Conservation (phyloP, 2,888 invertebrate genomes). For the Magallana nippona region DNA sequence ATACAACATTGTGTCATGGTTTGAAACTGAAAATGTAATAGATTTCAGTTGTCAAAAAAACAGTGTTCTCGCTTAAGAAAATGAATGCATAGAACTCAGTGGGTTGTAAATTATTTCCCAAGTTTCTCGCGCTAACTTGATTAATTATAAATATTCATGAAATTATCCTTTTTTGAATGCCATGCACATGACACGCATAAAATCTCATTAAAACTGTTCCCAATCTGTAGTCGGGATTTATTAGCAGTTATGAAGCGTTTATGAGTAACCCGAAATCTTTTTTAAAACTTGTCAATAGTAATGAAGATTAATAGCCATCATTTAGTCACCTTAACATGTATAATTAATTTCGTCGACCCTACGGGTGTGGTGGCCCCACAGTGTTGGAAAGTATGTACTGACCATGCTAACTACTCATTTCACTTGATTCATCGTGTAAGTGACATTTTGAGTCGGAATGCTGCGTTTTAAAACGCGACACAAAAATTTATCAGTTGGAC, state of each 20-base stretch:
- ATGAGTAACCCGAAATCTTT: slow-evolving; percentile 33
- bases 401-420: neutral
- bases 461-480: neutral
- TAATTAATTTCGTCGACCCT: neutral
- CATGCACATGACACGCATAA: slow-evolving; percentile 31
- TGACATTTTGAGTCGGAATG: slow-evolving; percentile 1
- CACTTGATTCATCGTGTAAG: neutral
- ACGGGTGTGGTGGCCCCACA: slow-evolving; percentile 14
- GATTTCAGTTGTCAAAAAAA: slow-evolving; percentile 17
- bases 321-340: slow-evolving; percentile 17
- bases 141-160: slow-evolving; percentile 33
- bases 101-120: neutral
- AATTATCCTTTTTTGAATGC: slow-evolving; percentile 27
- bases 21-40: neutral
- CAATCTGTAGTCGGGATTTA: neutral
- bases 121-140: neutral
- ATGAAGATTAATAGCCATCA: slow-evolving; percentile 21
- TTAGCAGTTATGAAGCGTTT: slow-evolving; percentile 1
- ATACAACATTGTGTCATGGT: slow-evolving; percentile 23
- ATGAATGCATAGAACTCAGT: neutral
- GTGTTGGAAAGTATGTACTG: neutral
- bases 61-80: neutral
- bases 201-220: neutral
- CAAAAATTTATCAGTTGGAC: neutral
- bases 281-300: slow-evolving; percentile 20